phyloP scores from a whole-genome alignment of 2,888 invertebrate species.

The Ochropleura plecta region DNA sequence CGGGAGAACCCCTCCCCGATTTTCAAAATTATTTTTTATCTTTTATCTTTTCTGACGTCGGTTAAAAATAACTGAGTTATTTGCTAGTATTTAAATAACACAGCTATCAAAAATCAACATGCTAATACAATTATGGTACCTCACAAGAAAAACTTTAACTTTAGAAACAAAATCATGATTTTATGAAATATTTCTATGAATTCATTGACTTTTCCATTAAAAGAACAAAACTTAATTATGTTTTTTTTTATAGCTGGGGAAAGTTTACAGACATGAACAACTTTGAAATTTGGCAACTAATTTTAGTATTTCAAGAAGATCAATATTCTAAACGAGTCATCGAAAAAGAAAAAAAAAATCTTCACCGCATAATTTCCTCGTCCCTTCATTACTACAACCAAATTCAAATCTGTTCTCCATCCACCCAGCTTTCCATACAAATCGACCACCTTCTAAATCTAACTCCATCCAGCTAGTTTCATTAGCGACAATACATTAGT shows the following conservation, averaged over 20 bases:
- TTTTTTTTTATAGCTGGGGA: background rate
- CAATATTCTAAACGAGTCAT: too few relatives aligned
- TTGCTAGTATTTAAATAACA: too few relatives aligned
- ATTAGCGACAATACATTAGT: slow-evolving; percentile 66
- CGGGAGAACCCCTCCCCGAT: too few relatives aligned
- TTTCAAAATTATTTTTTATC: too few relatives aligned
- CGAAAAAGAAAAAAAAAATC: background rate
- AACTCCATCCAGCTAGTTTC: slow-evolving; percentile 54
- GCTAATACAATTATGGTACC: background rate
- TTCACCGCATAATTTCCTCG: background rate
- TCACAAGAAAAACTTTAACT: background rate
- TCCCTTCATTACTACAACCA: background rate
- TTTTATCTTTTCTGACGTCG: too few relatives aligned
- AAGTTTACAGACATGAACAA: background rate
- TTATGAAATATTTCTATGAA: background rate
- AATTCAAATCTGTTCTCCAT: background rate
- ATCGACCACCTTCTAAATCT: slow-evolving; percentile 33
- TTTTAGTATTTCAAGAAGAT: too few relatives aligned
- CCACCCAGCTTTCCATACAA: background rate
- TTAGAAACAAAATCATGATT: background rate
- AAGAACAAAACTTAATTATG: background rate
- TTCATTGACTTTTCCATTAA: background rate
- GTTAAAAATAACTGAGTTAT: too few relatives aligned
- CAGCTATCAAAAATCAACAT: background rate
- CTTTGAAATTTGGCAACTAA: too few relatives aligned